Conservation (phyloP, 2,113 vertebrate genomes). For the Myrmecophaga tridactyla region DNA sequence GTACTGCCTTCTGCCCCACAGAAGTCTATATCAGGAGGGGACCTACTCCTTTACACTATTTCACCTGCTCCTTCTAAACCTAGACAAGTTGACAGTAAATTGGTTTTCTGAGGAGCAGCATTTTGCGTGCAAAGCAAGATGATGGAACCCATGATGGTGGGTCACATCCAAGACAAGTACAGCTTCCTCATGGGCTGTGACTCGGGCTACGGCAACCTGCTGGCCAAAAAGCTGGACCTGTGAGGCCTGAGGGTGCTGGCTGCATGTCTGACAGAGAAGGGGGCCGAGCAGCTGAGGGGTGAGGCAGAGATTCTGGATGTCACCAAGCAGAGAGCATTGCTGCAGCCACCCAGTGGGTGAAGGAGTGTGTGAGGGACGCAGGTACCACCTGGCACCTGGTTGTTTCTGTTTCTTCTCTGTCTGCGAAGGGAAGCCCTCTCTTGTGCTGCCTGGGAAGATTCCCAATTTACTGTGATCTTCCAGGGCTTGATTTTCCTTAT, state of each 20-base stretch:
- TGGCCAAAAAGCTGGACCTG: constrained; percentile 86
- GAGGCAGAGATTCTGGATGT: constrained; percentile 62
- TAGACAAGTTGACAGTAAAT: not conserved
- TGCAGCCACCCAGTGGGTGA: constrained; percentile 43
- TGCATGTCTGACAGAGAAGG: constrained; percentile 83
- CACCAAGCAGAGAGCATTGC: constrained; percentile 57
- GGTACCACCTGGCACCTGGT: not conserved
- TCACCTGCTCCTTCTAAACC: not conserved
- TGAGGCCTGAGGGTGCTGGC: constrained; percentile 86
- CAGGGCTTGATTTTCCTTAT: no score
- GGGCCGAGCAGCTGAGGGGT: constrained; percentile 74
- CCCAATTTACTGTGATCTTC: not conserved
- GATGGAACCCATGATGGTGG: not conserved
- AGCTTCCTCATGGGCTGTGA: constrained; percentile 91
- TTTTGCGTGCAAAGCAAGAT: not conserved
- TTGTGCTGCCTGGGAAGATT: not conserved
- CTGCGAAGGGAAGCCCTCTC: no score
- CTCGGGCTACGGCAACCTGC: constrained; percentile 86
- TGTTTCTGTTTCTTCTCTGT: no score
- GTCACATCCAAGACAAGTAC: constrained; percentile 74
- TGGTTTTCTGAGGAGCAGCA: not conserved
- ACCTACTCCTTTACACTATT: not conserved
- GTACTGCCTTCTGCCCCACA: not conserved
- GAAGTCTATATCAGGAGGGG: not conserved
- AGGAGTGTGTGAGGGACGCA: not conserved